These are phyloP conservation scores for Xiphorhynchus elegans DNA, from an alignment of 2,113 vertebrate genomes.

Conservation along the genomic window DNA sequence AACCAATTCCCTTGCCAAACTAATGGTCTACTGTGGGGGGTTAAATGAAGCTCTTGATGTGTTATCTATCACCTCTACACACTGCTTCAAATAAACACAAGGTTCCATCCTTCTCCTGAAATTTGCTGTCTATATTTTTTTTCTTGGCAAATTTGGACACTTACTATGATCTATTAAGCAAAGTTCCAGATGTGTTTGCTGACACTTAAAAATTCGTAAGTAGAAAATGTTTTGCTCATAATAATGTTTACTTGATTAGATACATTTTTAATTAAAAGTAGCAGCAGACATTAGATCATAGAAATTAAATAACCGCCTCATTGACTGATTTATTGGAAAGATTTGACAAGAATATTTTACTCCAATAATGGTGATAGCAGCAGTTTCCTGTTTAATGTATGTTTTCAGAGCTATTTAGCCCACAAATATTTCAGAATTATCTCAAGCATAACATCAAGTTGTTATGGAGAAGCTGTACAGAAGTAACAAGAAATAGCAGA, in stretches of 20 bases:
- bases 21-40: background rate
- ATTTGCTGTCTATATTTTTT: background rate
- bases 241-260: conserved; percentile 49
- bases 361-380: background rate
- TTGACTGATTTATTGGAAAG: conserved; percentile 50
- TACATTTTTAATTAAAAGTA: conserved; percentile 53
- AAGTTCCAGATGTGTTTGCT: conserved; percentile 53
- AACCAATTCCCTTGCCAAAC: background rate
- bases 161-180: background rate
- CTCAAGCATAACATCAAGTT: background rate
- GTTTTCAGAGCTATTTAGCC: conserved; percentile 18
- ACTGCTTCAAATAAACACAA: background rate
- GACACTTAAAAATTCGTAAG: conserved; percentile 36
- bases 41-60: background rate
- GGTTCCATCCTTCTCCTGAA: background rate
- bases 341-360: conserved; percentile 17
- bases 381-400: background rate
- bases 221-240: conserved; percentile 34
- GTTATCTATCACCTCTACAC: background rate
- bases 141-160: background rate
- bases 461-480: background rate
- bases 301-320: conserved; percentile 50
- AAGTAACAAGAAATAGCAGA: background rate
- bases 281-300: conserved; percentile 37
- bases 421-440: conserved; percentile 24